Percentiles rank a stretch among this genome's conserved stretches.
These are phyloP conservation scores for Megaleporinus macrocephalus DNA, from an alignment of 2,113 vertebrate species.

Conservation along the genomic window DNA sequence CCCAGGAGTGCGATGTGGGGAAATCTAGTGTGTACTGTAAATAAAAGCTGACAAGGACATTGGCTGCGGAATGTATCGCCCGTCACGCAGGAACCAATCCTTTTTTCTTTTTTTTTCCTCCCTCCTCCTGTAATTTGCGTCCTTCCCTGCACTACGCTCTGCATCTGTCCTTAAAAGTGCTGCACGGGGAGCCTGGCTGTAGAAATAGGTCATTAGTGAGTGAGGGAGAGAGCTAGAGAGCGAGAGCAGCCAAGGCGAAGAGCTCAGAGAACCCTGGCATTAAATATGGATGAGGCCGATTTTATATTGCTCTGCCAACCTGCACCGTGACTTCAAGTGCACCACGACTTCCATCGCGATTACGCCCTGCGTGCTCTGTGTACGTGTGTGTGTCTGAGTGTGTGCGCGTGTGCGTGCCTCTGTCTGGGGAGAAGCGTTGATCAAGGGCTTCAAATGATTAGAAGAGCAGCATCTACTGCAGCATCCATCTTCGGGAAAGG, in stretches of 20 bases:
- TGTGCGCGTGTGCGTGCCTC: neutral
- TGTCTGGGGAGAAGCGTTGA: neutral
- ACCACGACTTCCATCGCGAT: constrained; percentile 13
- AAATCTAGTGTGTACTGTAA: neutral
- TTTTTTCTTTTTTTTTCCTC: too few relatives aligned
- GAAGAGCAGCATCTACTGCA: constrained; percentile 4
- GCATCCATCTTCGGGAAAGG: neutral
- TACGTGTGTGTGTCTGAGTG: neutral
- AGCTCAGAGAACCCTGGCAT: constrained; percentile 64
- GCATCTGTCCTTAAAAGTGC: constrained; percentile 53
- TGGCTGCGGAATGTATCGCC: constrained; percentile 2
- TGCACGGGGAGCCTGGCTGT: constrained; percentile 62
- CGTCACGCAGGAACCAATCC: constrained; percentile 29
- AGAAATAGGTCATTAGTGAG: constrained; percentile 79
- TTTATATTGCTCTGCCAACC: constrained; percentile 58
- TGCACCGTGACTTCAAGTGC: constrained; percentile 45
- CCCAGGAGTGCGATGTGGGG: neutral
- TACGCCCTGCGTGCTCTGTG: neutral
- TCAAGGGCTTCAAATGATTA: constrained; percentile 12
- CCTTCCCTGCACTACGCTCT: constrained; percentile 30
- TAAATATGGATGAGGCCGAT: constrained; percentile 70
- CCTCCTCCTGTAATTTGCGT: constrained; percentile 33
- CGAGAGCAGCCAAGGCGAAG: constrained; percentile 41
- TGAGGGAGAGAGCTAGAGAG: constrained; percentile 45
- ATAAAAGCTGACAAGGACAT: neutral